Base-by-base conservation (phyloP, 1,140 invertebrate species). In the Diorhabda sublineata region DNA sequence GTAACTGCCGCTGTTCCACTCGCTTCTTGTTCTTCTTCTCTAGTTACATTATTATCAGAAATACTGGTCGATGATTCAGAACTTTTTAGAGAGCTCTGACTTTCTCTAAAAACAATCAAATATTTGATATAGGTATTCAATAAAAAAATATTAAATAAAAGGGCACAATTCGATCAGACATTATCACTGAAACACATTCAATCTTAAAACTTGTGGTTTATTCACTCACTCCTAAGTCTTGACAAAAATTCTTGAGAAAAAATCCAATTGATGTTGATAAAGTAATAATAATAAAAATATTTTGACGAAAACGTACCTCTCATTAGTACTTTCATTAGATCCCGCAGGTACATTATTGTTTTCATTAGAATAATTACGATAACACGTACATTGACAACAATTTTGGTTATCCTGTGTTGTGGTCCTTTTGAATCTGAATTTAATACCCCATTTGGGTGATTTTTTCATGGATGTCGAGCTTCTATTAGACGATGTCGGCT, bases 371-470 rank as follows among this genome's bases (percentile, higher is more conserved):
- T 8, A 85, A 0, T 85, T 87, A 69, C 85, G 81, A 72, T 87
- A 88, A 47, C 86, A 85, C 5, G 86, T 89, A 73, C 88, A 89
- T 65, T 87, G 83, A 74, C 87, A 89, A 73, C 86, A 80, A 79
- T 82, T 76, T 81, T 77, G 71, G 82, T 81, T 77, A 75, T 71
- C 73, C 81, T 82, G 62, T 79, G 80, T 76, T 82, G 83, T 73
- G 81, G 81, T 41, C 78, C 81, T 67, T 82, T 86, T 78, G 81
- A 84, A 6, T 81, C 86, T 86, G 58, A 83, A 85, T 64, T 86
- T 85, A 69, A 87, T 74, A n/a, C 85, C 85, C 87, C 87, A 88
- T 77, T 86, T 85, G 60, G 84, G 84, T 42, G 83, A 83, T 72
- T 87, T 87, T 72, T 87, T 88, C 57, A 71, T 72, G n/a, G 70